Evolutionary conservation across 2,888 invertebrate species (phyloP), one percentile per base, ranked within the genome.

Genomic region (Coenonympha glycerion): DNA sequence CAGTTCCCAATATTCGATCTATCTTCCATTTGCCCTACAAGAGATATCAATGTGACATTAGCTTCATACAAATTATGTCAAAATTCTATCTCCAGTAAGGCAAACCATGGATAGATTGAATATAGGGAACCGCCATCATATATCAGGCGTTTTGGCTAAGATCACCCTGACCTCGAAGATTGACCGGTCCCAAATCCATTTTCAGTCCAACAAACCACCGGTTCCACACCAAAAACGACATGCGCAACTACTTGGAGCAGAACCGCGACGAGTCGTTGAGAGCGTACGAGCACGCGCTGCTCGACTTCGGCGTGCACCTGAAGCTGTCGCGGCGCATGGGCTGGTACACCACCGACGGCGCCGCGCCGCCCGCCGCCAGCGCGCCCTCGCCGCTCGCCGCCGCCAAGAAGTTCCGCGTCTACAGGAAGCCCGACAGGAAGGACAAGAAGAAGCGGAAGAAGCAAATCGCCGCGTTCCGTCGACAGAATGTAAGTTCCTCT

Each of bases 221-320:
- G 1, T 78, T 86, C 59, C 87, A 88, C 60, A 85, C 82, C 0
- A 83, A 81, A 49, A 72, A 72, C 0, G 88, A 88, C 56, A 84
- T 88, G 78, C 73, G 78, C 0, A 56, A 66, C 9, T 86, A 71
- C 47, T 57, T 88, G 1, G 80, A 79, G 41, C 66, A 66, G 36
- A 63, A 63, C 2, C 57, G 68, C 0, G 66, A 71, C 6, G 63
- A 65, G 1, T 39, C 56, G 0, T 48, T 77, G 1, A 66, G 62
- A n/a, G 56, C 61, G 0, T 82, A 74, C 54, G 76, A 79, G 33
- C 44, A 63, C 9, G 79, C 73, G 1, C 65, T 88, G 1, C 58
- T 78, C 31, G 88, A 88, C 58, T 88, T 88, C 40, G 84, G 86
- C 1, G 76, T 81, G 0, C 88, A 88, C 57, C 60, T 87, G 39